Evolutionary conservation across 1,140 invertebrate genomes (phyloP), one percentile per base, ranked within the genome.

Genomic region (Vanessa atalanta): DNA sequence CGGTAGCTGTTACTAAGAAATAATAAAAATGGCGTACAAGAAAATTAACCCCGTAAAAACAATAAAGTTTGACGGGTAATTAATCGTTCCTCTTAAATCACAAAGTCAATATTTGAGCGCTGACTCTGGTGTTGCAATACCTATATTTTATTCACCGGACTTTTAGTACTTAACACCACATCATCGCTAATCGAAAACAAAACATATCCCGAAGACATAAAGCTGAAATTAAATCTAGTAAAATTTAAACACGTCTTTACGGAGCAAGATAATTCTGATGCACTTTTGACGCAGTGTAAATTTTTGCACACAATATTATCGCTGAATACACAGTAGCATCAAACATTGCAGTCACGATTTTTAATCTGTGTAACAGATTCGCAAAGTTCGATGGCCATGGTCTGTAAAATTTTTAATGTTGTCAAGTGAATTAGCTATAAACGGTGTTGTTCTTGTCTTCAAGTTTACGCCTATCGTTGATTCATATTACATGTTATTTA

Each of bases 91-190:
- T 80, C 77, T 77, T 77, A 63, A 74, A 69, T 73, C 53, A 76
- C 71, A 71, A 76, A 79, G 77, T 79, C 80, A 82, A 82, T 81
- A 81, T 82, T 78, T 79, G 50, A 66, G 47, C 43, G 47, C 66
- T 74, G 60, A 51, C 47, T 66, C 50, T 26, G 16, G 47, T 47
- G 63, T 65, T 66, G 65, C 65, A 66, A 66, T 66, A 66, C 43
- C 64, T 65, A 48, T 20, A 65, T 20, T 13, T 23, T 26, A 20
- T 13, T 37, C 31, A 61, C 15, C 57, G 14, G 15, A 66, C 16
- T 4, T 14, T 15, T 12, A 31, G 47, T 14, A 50, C 50, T 12
- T 50, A 66, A 66, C 20, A 31, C 15, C 20, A 16, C 2, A 8
- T 4, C 4, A n/a, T 12, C 13, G 9, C 47, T n/a, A 31, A 26